A percentile compares a stretch with the other conserved stretches of the same genome.
Conservation (phyloP, 2,797 vertebrate species). For the Harpagifer antarcticus region DNA sequence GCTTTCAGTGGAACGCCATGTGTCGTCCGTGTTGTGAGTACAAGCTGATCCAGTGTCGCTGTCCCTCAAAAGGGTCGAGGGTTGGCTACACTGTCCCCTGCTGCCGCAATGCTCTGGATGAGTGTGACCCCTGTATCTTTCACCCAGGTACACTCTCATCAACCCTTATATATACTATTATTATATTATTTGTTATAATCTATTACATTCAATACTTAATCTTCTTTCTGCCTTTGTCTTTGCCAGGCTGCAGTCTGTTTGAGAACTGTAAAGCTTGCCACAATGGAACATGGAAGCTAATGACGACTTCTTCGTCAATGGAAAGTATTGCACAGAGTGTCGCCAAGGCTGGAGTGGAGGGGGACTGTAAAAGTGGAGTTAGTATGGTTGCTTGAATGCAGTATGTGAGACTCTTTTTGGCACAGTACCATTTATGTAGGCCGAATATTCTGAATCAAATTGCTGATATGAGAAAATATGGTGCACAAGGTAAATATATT, state of each 20-base stretch:
- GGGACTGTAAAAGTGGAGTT: conserved; percentile 93
- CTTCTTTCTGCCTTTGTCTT: neutral
- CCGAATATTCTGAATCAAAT: conserved; percentile 1
- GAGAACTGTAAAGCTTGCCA: conserved; percentile 94
- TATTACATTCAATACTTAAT: neutral
- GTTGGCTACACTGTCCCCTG: conserved; percentile 95
- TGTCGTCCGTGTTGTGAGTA: conserved; percentile 94
- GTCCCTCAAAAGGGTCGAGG: conserved; percentile 86
- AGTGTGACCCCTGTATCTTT: conserved; percentile 94
- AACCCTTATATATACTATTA: neutral
- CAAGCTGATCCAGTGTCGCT: conserved; percentile 89
- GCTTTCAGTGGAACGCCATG: conserved; percentile 92
- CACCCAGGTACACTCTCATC: conserved; percentile 86
- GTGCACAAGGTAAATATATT: neutral
- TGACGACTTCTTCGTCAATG: conserved; percentile 93
- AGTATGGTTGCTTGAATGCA: neutral
- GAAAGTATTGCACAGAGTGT: conserved; percentile 90
- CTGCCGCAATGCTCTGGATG: conserved; percentile 91
- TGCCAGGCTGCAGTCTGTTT: conserved; percentile 92
- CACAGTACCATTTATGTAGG: neutral
- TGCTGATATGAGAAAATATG: conserved; percentile 1
- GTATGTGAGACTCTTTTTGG: neutral
- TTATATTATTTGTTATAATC: neutral
- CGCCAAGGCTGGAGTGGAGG: conserved; percentile 93
- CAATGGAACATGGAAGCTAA: conserved; percentile 93